A percentile compares a stretch with the other conserved stretches of the same genome.
phyloP scores from a whole-genome alignment of 2,888 invertebrate species.

The Dusona sp. region DNA sequence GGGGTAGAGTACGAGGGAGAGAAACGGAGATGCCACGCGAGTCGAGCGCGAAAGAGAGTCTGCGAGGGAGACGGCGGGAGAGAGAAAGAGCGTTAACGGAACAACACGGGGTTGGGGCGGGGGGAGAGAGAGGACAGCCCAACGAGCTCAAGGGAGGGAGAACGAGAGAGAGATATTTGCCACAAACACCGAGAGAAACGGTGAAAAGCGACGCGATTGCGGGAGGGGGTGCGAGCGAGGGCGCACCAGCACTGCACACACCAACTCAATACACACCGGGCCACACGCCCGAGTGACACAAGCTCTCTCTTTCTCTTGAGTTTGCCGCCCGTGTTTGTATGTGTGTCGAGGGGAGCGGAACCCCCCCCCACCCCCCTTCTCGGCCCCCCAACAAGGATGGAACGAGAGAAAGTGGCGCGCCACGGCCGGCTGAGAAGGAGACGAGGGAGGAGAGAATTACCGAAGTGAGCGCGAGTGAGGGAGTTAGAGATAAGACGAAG shows the following conservation, averaged over 20 bases:
- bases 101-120: constrained; percentile 56
- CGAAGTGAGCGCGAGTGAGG: constrained; percentile 50
- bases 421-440: constrained; percentile 17
- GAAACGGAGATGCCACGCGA: background rate
- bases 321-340: background rate
- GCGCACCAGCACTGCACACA: constrained; percentile 30
- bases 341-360: constrained; percentile 41
- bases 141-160: constrained; percentile 54
- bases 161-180: constrained; percentile 62
- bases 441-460: constrained; percentile 26
- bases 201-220: constrained; percentile 56
- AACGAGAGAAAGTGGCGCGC: constrained; percentile 47
- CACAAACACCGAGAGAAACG: constrained; percentile 57
- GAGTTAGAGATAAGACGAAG: constrained; percentile 54
- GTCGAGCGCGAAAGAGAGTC: constrained; percentile 56
- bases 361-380: constrained; percentile 5
- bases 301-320: constrained; percentile 30
- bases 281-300: constrained; percentile 56
- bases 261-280: constrained; percentile 23
- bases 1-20: constrained; percentile 51
- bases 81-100: constrained; percentile 59
- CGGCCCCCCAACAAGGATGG: constrained; percentile 39
- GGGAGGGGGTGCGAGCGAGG: constrained; percentile 67
- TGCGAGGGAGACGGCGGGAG: constrained; percentile 72
- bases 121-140: constrained; percentile 49